Conservation (phyloP, 2,888 invertebrate genomes). For the Apeira syringaria region DNA sequence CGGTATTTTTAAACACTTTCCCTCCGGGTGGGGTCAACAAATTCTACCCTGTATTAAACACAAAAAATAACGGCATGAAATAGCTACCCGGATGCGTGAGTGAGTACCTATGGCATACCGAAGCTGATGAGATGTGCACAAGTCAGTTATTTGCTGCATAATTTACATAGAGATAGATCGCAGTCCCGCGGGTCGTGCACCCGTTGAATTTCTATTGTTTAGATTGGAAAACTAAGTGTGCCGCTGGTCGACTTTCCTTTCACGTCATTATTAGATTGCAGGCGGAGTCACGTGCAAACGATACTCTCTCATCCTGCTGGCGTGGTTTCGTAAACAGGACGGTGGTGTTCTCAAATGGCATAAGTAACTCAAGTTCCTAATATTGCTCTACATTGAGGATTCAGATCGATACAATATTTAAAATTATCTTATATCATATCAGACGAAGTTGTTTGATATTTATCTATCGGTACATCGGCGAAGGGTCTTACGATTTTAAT, state of each 20-base stretch:
- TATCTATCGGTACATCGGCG: no score
- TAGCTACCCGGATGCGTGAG: background rate
- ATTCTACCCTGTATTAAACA: no score
- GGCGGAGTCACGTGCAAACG: slow-evolving; percentile 34
- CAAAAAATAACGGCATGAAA: no score
- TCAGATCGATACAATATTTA: no score
- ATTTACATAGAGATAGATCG: slow-evolving; percentile 83
- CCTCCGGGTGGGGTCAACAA: no score
- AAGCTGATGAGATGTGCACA: slow-evolving; percentile 72
- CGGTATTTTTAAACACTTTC: no score
- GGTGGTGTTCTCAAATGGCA: background rate
- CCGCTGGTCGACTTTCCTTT: slow-evolving; percentile 71
- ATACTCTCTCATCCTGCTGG: background rate
- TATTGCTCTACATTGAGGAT: background rate
- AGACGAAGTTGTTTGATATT: no score
- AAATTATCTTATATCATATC: no score
- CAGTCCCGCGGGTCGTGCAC: slow-evolving; percentile 75
- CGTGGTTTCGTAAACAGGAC: background rate
- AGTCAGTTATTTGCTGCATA: slow-evolving; percentile 78
- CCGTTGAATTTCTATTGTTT: slow-evolving; percentile 83
- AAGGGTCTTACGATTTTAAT: no score
- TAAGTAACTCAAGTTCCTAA: background rate
- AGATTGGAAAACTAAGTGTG: slow-evolving; percentile 82
- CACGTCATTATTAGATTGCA: slow-evolving; percentile 72
- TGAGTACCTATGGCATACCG: slow-evolving; percentile 47